Evolutionary conservation across 2,797 vertebrate species (phyloP), one percentile per base, ranked within the genome.

Genomic region (Trachops cirrhosus): DNA sequence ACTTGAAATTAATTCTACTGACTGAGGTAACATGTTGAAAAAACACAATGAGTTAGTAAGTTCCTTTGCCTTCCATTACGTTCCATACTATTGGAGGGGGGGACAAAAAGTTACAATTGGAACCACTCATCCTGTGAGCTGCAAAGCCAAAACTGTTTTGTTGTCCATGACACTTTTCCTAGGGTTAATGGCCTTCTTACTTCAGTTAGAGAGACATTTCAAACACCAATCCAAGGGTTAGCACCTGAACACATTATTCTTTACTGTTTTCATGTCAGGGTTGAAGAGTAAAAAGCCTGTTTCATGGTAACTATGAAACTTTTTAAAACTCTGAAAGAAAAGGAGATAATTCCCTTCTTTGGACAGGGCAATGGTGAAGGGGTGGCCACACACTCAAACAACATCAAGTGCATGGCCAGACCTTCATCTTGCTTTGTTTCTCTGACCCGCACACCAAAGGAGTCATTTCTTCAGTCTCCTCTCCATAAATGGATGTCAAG

Each of bases 201-300:
- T 89, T 93, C 91, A 92, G 41, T 91, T 93, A 94, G 59, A 94
- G 22, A 96, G 75, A 50, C 24, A 83, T 86, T 95, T 91, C 80
- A 90, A 92, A 90, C 50, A 91, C 94, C 64, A 88, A n/a, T 34
- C 19, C 34, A 52, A 78, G 82, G 19, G 92, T 87, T 94, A 89
- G 67, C 14, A 86, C 44, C 57, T 85, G 12, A 74, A 32, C 29
- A 64, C 93, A 86, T 85, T 86, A 70, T 68, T 79, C 71, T 88
- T 83, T 68, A 73, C 44, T 78, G 32, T 77, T 92, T 95, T 79
- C 95, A 82, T 59, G 32, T 85, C 67, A 95, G 46, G 1, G 52
- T 3, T 70, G 10, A 62, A 44, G 34, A 94, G 41, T 37, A 84
- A 93, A 89, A 14, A 41, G 39, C 52, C 89, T 64, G 74, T 41